phyloP scores from a whole-genome alignment of 2,888 invertebrate species.

The Clusia tigrina region DNA sequence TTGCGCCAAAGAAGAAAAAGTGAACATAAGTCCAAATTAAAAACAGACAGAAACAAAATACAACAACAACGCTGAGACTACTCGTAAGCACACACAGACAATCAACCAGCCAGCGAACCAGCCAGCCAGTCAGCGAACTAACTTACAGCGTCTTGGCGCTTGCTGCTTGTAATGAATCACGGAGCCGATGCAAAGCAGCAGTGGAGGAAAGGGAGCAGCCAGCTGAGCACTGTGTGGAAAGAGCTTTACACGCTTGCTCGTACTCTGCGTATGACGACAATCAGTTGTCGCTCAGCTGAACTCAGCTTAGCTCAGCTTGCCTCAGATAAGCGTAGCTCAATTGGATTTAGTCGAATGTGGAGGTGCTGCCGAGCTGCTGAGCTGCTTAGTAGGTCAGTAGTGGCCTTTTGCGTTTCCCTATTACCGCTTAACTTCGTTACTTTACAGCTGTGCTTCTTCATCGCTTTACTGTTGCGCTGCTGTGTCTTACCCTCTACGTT shows the following conservation, averaged over 20 bases:
- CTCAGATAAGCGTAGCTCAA: no score
- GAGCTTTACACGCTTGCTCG: slow-evolving; percentile 1
- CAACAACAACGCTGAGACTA: not conserved
- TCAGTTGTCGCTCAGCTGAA: slow-evolving; percentile 15
- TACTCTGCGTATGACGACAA: not conserved
- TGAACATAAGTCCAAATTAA: slow-evolving; percentile 24
- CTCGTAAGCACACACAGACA: no score
- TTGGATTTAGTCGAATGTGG: no score
- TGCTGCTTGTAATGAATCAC: slow-evolving; percentile 8
- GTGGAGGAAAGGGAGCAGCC: slow-evolving; percentile 29
- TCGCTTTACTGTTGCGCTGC: slow-evolving; percentile 14
- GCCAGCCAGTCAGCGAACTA: no score
- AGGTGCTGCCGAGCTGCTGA: not conserved
- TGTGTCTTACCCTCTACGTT: slow-evolving; percentile 26
- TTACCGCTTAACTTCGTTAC: slow-evolving; percentile 37
- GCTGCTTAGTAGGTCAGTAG: slow-evolving; percentile 62
- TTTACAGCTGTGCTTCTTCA: slow-evolving; percentile 20
- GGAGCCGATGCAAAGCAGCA: slow-evolving; percentile 24
- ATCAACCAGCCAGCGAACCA: no score
- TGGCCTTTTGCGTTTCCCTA: slow-evolving; percentile 45
- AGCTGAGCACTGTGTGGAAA: no score
- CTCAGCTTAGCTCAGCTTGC: slow-evolving; percentile 18
- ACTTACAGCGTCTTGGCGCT: no score
- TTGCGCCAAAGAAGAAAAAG: slow-evolving; percentile 21
- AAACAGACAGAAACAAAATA: slow-evolving; percentile 3